Evolutionary conservation across 2,888 invertebrate species (phyloP).

Genomic region (Nezara viridula): DNA sequence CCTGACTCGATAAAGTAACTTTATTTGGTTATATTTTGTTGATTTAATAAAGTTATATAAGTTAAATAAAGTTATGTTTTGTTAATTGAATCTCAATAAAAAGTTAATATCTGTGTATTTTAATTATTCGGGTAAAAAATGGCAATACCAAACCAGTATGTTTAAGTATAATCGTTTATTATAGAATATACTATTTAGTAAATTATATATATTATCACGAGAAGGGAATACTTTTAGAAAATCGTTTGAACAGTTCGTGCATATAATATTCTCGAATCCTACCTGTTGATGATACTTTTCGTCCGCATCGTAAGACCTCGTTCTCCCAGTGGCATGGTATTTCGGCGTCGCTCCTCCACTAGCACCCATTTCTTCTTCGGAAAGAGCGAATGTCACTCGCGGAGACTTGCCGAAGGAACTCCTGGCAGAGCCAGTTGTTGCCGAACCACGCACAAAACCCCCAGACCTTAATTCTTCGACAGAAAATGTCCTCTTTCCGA

Average conservation of each 20-base stretch:
- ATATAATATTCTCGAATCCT: not conserved
- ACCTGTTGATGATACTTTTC: slow-evolving; percentile 59
- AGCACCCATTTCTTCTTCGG: slow-evolving; percentile 67
- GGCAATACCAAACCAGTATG: too few relatives aligned
- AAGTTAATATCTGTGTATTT: too few relatives aligned
- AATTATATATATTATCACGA: too few relatives aligned
- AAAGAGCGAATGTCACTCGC: slow-evolving; percentile 67
- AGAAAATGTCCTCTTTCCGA: slow-evolving; percentile 66
- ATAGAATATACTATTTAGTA: too few relatives aligned
- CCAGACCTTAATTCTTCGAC: slow-evolving; percentile 66
- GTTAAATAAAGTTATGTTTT: too few relatives aligned
- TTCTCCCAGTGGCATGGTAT: slow-evolving; percentile 57
- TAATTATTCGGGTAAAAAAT: too few relatives aligned
- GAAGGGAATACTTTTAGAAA: not conserved
- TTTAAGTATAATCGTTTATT: too few relatives aligned
- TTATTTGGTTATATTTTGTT: too few relatives aligned
- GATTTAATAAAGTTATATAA: too few relatives aligned
- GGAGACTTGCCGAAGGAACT: slow-evolving; percentile 68
- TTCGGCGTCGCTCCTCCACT: slow-evolving; percentile 63
- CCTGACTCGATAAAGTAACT: too few relatives aligned
- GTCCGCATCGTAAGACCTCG: slow-evolving; percentile 61
- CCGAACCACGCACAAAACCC: slow-evolving; percentile 61
- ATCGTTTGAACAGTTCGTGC: not conserved
- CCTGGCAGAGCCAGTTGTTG: slow-evolving; percentile 64
- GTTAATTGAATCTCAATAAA: too few relatives aligned